Conservation (phyloP, 2,888 invertebrate species). For the Pammene fasciana region DNA sequence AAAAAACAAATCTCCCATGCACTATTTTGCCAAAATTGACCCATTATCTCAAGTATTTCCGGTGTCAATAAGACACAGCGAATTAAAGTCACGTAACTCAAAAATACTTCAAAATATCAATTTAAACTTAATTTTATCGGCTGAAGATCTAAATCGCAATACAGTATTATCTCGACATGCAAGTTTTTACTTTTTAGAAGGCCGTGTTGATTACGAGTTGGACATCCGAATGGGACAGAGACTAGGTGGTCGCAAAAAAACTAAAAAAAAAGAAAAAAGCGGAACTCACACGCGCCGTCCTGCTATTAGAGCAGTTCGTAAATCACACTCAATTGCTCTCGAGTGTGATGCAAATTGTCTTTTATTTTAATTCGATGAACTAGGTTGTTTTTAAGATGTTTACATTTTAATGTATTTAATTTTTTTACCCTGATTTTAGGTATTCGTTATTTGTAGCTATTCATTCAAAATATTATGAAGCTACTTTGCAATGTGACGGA, state of each 20-base stretch:
- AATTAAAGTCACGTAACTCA: conserved; percentile 1
- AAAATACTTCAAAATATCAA: neutral
- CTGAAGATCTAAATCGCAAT: conserved; percentile 14
- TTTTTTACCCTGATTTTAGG: no score
- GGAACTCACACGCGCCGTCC: conserved; percentile 47
- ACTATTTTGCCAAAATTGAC: conserved; percentile 22
- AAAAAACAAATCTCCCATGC: neutral
- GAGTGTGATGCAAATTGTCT: conserved; percentile 30
- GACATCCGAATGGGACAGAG: conserved; percentile 61
- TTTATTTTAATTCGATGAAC: neutral
- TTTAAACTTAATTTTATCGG: neutral
- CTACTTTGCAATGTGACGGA: no score
- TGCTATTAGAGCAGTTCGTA: conserved; percentile 37
- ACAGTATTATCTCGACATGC: neutral
- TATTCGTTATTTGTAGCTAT: no score
- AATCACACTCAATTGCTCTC: conserved; percentile 31
- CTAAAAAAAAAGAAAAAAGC: conserved; percentile 28
- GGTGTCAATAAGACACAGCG: conserved; percentile 2
- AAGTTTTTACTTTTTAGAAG: conserved; percentile 14
- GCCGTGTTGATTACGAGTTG: conserved; percentile 64
- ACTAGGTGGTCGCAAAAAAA: conserved; percentile 69
- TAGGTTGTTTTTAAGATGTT: conserved; percentile 3
- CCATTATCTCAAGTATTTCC: conserved; percentile 30
- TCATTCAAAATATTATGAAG: no score
- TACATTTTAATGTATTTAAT: neutral